phyloP scores from a whole-genome alignment of 2,797 vertebrate genomes.

The Ateles fusciceps region DNA sequence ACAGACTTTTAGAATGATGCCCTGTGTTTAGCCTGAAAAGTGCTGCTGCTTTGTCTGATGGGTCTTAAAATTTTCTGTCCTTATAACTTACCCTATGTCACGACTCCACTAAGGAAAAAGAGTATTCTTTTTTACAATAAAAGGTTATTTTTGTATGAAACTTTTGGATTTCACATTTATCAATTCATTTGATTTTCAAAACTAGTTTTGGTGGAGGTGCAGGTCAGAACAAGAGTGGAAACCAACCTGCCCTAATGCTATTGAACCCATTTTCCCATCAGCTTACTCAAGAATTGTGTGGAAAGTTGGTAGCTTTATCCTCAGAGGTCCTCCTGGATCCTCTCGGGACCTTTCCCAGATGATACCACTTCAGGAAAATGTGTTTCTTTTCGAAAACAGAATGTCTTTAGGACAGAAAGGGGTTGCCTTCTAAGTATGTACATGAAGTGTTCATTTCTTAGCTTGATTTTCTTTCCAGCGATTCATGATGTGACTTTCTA shows the following conservation, averaged over 20 bases:
- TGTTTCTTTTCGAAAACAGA: constrained; percentile 8
- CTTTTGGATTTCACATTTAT: not conserved
- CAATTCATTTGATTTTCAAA: not conserved
- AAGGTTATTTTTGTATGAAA: not conserved
- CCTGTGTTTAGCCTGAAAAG: not conserved
- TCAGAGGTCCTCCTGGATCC: not conserved
- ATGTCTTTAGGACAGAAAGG: not conserved
- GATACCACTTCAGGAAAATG: not conserved
- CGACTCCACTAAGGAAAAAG: not conserved
- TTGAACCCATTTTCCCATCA: not conserved
- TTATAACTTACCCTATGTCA: not conserved
- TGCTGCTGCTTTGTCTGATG: not conserved
- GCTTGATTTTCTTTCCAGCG: not conserved
- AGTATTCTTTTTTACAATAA: not conserved
- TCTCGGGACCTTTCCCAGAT: not conserved
- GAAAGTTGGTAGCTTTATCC: not conserved
- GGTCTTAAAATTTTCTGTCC: not conserved
- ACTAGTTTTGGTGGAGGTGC: not conserved
- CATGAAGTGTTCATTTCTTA: not conserved
- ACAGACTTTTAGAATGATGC: not conserved
- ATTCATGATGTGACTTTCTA: not conserved
- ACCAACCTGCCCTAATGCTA: not conserved
- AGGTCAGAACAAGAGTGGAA: not conserved
- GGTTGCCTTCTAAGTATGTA: not conserved
- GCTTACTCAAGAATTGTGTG: not conserved